Base-by-base conservation (phyloP, 2,113 vertebrate species). In the Accipiter virgatus region DNA sequence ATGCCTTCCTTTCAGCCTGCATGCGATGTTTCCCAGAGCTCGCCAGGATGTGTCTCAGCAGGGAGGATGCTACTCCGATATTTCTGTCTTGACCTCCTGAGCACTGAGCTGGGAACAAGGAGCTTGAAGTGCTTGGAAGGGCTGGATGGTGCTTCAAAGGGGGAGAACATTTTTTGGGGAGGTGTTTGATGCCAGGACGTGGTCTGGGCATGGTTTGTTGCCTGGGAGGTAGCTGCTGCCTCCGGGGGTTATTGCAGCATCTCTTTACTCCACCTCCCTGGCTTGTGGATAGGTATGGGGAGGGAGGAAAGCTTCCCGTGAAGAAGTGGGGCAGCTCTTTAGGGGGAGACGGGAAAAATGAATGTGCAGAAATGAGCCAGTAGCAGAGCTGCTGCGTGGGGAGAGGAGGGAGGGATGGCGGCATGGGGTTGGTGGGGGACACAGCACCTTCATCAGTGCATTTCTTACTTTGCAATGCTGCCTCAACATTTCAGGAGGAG, bases 101-200 rank as follows among this genome's bases (percentile, higher is more conserved):
- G 63, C 3, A 5, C 61, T 59, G 77, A 93, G 65, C 90, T 94
- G 97, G 72, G 95, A 95, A 92, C 56, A n/a, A 92, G 83, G 72
- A 74, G 38, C 40, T 90, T 36, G 58, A 81, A 93, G 61, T 1
- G 2, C 19, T 32, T 70, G 80, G 65, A 67, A 80, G n/a, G 17
- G 53, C 38, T 89, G 59, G 67, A n/a, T 83, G 59, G 13, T 0
- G 2, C 65, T 81, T 77, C 43, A 59, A 82, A 58, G 26, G 52
- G 42, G 26, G 42, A 81, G 45, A 47, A 26, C 1, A 11, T 5
- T 38, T 90, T 71, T 53, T 22, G 6, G 4, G 31, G 34, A 13
- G 5, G 27, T 71, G 29, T 29, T 50, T 85, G 66, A 42, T 84
- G 38, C 12, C 52, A 63, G 48, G 48, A 65, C 13, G 0, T 27